Percentiles rank a stretch among this genome's conserved stretches.
Conservation (phyloP, 2,888 invertebrate genomes). For the Mythimna albipuncta region DNA sequence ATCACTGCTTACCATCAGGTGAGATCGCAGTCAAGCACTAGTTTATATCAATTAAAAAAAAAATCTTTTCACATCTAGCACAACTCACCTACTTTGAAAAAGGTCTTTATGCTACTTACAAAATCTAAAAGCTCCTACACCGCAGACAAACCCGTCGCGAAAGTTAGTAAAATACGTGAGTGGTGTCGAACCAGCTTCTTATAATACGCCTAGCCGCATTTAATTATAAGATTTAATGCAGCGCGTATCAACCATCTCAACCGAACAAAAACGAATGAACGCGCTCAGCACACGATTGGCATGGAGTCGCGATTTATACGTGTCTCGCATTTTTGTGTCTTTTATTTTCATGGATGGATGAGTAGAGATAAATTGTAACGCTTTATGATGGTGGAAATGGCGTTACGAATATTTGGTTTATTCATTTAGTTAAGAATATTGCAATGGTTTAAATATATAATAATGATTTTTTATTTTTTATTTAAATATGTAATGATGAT, state of each 20-base stretch:
- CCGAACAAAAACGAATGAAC: slow-evolving; percentile 73
- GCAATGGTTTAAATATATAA: neutral
- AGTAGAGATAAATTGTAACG: slow-evolving; percentile 22
- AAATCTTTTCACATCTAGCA: too few relatives aligned
- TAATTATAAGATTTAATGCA: slow-evolving; percentile 81
- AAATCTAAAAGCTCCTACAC: neutral
- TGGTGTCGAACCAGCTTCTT: slow-evolving; percentile 58
- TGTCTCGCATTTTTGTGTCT: slow-evolving; percentile 23
- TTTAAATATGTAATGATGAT: too few relatives aligned
- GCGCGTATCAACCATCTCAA: slow-evolving; percentile 73
- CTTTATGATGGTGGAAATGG: slow-evolving; percentile 16
- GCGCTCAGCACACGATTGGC: slow-evolving; percentile 55
- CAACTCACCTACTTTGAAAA: neutral
- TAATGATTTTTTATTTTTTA: too few relatives aligned
- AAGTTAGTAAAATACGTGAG: slow-evolving; percentile 39
- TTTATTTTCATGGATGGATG: slow-evolving; percentile 34
- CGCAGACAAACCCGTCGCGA: slow-evolving; percentile 13
- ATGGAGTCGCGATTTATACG: slow-evolving; percentile 56
- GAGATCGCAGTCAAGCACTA: too few relatives aligned
- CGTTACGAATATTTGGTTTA: slow-evolving; percentile 14
- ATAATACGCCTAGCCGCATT: slow-evolving; percentile 74
- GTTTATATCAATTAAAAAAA: too few relatives aligned
- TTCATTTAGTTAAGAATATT: slow-evolving; percentile 8
- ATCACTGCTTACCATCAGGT: too few relatives aligned
- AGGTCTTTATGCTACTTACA: neutral